Evolutionary conservation across 1,140 invertebrate genomes (phyloP).

Genomic region (Drosophila auraria): DNA sequence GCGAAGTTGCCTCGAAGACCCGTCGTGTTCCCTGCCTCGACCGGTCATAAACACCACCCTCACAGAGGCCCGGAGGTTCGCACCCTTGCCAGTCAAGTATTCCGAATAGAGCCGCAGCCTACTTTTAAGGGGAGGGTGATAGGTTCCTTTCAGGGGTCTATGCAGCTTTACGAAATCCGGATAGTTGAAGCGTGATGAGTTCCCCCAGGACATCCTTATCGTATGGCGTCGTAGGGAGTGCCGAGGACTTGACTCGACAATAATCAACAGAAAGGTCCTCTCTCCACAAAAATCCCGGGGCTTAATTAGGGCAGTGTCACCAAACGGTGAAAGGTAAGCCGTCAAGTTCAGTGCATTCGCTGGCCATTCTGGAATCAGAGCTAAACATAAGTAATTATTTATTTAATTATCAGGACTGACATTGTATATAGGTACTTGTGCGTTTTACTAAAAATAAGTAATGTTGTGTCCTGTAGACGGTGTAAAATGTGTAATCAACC

Average conservation of each 20-base stretch:
- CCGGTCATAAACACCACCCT: conserved; percentile 73
- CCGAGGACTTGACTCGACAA: conserved; percentile 91
- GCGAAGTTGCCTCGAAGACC: conserved; percentile 51
- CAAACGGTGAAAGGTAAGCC: conserved; percentile 89
- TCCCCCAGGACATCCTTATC: conserved; percentile 93
- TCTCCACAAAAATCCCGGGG: conserved; percentile 87
- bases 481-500: background rate
- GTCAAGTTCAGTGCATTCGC: conserved; percentile 89
- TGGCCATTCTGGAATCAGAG: conserved; percentile 87
- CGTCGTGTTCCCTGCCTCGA: conserved; percentile 41
- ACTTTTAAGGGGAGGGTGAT: conserved; percentile 36
- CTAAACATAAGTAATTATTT: conserved; percentile 30
- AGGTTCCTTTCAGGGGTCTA: conserved; percentile 50
- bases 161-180: conserved; percentile 80
- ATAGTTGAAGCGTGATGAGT: conserved; percentile 86
- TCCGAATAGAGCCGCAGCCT: conserved; percentile 46
- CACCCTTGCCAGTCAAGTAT: conserved; percentile 36
- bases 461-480: background rate
- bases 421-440: background rate
- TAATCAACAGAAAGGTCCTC: conserved; percentile 88
- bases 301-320: conserved; percentile 89
- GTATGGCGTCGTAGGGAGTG: conserved; percentile 87
- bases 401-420: background rate
- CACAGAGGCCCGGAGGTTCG: conserved; percentile 31
- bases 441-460: background rate